Conservation (phyloP, 2,797 vertebrate species). For the Parambassis ranga region DNA sequence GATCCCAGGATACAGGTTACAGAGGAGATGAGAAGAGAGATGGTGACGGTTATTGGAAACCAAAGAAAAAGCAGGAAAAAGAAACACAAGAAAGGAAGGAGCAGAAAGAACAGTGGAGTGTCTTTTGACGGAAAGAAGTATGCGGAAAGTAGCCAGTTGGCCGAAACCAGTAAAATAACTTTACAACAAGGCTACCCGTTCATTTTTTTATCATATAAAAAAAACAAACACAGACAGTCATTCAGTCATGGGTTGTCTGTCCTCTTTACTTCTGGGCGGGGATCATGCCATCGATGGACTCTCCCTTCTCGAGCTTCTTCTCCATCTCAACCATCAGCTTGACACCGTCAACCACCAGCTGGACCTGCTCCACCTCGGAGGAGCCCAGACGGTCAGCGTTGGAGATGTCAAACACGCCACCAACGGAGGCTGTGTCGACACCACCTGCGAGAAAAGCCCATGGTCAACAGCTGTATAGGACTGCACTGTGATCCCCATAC, state of each 20-base stretch:
- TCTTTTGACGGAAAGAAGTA: slow-evolving; percentile 47
- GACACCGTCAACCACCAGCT: slow-evolving; percentile 96
- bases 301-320: slow-evolving; percentile 95
- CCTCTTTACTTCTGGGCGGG: slow-evolving; percentile 90
- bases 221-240: slow-evolving; percentile 68
- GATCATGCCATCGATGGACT: slow-evolving; percentile 92
- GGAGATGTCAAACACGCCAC: slow-evolving; percentile 93
- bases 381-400: slow-evolving; percentile 94
- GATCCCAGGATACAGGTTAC: slow-evolving; percentile 87
- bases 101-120: slow-evolving; percentile 47
- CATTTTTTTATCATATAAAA: slow-evolving; percentile 65
- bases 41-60: slow-evolving; percentile 24
- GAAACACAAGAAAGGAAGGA: slow-evolving; percentile 39
- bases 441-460: slow-evolving; percentile 78
- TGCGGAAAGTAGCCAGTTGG: slow-evolving; percentile 45
- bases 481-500: neutral
- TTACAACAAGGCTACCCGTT: slow-evolving; percentile 60
- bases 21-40: slow-evolving; percentile 54
- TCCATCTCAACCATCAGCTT: slow-evolving; percentile 99
- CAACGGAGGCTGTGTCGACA: slow-evolving; percentile 94
- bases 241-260: slow-evolving; percentile 63
- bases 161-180: slow-evolving; percentile 49
- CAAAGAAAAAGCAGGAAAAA: slow-evolving; percentile 20
- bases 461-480: neutral
- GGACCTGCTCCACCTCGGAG: slow-evolving; percentile 93